phyloP scores from a whole-genome alignment of 2,888 invertebrate species.

The Opisthograptis luteolata region DNA sequence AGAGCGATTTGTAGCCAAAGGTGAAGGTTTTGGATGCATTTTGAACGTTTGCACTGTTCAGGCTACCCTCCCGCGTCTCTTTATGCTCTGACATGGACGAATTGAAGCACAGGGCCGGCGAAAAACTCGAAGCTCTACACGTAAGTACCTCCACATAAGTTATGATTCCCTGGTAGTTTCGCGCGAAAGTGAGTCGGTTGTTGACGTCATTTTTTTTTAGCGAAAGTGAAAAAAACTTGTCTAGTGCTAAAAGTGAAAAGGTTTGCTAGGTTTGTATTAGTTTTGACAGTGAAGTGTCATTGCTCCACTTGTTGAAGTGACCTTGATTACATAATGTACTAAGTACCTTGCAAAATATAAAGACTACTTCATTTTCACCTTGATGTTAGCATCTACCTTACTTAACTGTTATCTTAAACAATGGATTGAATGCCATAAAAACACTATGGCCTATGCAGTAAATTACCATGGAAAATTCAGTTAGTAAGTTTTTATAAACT shows the following conservation, averaged over 20 bases:
- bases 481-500: no score
- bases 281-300: slow-evolving; percentile 51
- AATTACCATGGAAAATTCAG: not conserved
- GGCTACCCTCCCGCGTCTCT: slow-evolving; percentile 53
- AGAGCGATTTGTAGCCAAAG: slow-evolving; percentile 77
- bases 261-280: slow-evolving; percentile 40
- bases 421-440: no score
- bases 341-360: not conserved
- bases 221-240: slow-evolving; percentile 35
- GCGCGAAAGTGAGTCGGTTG: slow-evolving; percentile 54
- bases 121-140: slow-evolving; percentile 77
- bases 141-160: slow-evolving; percentile 62
- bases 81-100: slow-evolving; percentile 73
- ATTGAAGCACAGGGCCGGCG: slow-evolving; percentile 72
- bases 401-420: no score
- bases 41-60: slow-evolving; percentile 61
- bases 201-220: slow-evolving; percentile 45
- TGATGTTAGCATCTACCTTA: no score
- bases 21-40: slow-evolving; percentile 74
- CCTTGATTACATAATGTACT: slow-evolving; percentile 65
- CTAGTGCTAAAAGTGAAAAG: slow-evolving; percentile 18
- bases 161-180: slow-evolving; percentile 59
- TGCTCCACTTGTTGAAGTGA: slow-evolving; percentile 49
- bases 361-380: no score
- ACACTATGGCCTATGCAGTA: no score